These are phyloP conservation scores for Formica selysi DNA, from an alignment of 1,140 invertebrate species.

Conservation along the genomic window DNA sequence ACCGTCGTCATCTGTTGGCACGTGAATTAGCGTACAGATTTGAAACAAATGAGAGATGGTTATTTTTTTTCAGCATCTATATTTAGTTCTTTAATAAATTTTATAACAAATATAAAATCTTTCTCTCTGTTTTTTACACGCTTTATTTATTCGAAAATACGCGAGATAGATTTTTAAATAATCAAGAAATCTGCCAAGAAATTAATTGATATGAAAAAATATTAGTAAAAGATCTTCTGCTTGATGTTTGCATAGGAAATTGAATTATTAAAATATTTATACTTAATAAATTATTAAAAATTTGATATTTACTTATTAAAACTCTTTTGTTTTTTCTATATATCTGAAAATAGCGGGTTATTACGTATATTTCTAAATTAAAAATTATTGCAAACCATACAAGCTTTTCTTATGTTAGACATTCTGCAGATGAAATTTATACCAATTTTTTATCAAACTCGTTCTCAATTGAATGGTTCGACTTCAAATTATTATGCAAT, in stretches of 20 bases:
- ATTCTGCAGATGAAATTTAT: background rate
- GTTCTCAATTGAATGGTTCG: slow-evolving; percentile 9
- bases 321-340: background rate
- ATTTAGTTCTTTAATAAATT: background rate
- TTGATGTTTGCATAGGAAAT: background rate
- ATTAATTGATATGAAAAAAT: slow-evolving; percentile 20
- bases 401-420: background rate
- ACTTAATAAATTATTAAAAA: background rate
- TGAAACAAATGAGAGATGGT: slow-evolving; percentile 10
- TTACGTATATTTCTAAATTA: background rate
- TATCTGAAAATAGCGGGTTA: background rate
- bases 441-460: background rate
- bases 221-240: background rate
- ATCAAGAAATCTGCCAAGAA: background rate
- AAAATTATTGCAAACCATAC: background rate
- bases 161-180: background rate
- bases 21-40: slow-evolving; percentile 3
- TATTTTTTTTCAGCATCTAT: background rate
- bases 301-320: background rate
- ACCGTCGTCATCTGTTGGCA: slow-evolving; percentile 24
- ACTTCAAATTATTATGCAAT: slow-evolving; percentile 50
- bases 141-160: no score
- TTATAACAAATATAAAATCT: slow-evolving; percentile 4
- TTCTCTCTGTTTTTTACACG: background rate
- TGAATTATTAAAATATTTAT: slow-evolving; percentile 13